Conservation (phyloP, 2,797 vertebrate species). For the Anguilla obscura region DNA sequence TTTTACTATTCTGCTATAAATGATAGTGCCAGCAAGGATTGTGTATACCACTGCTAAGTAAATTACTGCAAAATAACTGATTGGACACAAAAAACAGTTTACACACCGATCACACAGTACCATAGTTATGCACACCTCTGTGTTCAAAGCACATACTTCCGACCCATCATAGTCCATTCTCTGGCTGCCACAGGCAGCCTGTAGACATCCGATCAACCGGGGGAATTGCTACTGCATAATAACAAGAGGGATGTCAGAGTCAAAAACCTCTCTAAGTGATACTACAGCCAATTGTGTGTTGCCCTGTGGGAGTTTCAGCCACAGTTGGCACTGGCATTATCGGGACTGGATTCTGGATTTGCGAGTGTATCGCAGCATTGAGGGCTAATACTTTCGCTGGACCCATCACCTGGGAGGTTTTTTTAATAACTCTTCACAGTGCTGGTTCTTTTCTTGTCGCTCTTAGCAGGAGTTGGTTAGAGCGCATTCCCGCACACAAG, state of each 20-base stretch:
- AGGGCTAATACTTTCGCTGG: neutral
- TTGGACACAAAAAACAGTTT: neutral
- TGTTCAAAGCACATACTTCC: neutral
- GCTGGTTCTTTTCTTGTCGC: slow-evolving; percentile 1
- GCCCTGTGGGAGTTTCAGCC: neutral
- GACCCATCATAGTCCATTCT: neutral
- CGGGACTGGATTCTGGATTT: neutral
- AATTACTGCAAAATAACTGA: neutral
- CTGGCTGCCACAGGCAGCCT: neutral
- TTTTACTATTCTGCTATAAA: no score
- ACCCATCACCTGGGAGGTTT: neutral
- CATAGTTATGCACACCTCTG: neutral
- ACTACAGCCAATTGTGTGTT: neutral
- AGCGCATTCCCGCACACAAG: neutral
- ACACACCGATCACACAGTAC: neutral
- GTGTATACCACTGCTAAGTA: neutral
- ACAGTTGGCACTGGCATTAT: neutral
- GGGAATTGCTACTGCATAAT: neutral
- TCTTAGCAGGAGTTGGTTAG: slow-evolving; percentile 14
- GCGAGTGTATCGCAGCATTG: neutral
- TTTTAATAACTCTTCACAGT: neutral
- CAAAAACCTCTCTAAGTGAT: neutral
- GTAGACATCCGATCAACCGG: neutral
- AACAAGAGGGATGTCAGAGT: neutral
- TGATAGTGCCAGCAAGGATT: no score